These are phyloP conservation scores for Syritta pipiens DNA, from an alignment of 2,888 invertebrate genomes.

Conservation along the genomic window DNA sequence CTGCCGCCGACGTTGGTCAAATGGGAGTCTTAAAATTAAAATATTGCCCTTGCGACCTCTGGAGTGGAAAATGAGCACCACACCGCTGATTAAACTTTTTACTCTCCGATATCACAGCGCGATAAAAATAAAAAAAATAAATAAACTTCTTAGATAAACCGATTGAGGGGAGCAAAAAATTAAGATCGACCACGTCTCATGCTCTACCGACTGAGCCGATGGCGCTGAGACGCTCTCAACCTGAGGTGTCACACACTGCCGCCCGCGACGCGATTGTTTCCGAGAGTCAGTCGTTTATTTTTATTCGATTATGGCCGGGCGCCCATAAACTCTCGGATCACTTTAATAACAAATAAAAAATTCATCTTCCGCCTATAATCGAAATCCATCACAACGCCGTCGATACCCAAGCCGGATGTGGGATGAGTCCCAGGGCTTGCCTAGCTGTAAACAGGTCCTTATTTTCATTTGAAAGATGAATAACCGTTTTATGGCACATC, in stretches of 20 bases:
- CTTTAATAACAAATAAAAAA: slow-evolving; percentile 59
- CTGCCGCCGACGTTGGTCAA: not conserved
- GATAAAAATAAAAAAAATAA: not conserved
- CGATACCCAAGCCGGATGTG: not conserved
- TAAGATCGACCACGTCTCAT: slow-evolving; percentile 80
- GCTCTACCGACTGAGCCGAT: slow-evolving; percentile 79
- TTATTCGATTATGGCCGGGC: slow-evolving; percentile 28
- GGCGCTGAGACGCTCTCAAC: not conserved
- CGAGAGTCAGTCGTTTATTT: slow-evolving; percentile 1
- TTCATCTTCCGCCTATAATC: slow-evolving; percentile 46
- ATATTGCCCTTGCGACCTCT: slow-evolving; percentile 16
- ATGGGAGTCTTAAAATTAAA: slow-evolving; percentile 34
- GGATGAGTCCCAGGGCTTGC: not conserved
- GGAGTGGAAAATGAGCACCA: slow-evolving; percentile 22
- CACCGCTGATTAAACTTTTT: slow-evolving; percentile 22
- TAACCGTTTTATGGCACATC: slow-evolving; percentile 43
- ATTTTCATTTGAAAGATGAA: slow-evolving; percentile 48
- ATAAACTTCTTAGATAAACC: slow-evolving; percentile 71
- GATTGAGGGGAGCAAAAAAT: slow-evolving; percentile 80
- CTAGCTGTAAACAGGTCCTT: slow-evolving; percentile 33
- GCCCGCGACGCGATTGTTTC: not conserved
- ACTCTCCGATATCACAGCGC: slow-evolving; percentile 11
- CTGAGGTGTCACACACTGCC: not conserved
- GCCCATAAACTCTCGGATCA: slow-evolving; percentile 42
- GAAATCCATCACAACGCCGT: slow-evolving; percentile 8